Evolutionary conservation across 2,113 vertebrate species (phyloP).

Genomic region (Morone chrysops): DNA sequence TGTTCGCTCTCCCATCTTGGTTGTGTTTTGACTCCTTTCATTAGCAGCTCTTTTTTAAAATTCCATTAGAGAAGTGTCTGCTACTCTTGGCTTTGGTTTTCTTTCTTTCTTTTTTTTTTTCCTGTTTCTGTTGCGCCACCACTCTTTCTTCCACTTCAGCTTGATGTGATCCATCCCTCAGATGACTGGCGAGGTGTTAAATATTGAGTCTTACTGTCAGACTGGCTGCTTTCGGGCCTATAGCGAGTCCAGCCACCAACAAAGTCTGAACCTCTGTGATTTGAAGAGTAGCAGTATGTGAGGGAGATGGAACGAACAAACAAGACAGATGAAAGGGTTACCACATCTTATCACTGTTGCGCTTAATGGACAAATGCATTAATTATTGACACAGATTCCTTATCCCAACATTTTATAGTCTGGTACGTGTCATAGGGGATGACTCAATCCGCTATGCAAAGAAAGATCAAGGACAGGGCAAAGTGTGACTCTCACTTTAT

Average conservation of each 20-base stretch:
- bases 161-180: slow-evolving; percentile 35
- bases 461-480: slow-evolving; percentile 63
- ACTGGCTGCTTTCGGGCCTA: slow-evolving; percentile 9
- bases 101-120: not conserved
- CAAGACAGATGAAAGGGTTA: slow-evolving; percentile 41
- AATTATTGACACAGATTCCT: slow-evolving; percentile 60
- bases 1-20: not conserved
- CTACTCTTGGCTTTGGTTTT: not conserved
- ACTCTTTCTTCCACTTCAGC: slow-evolving; percentile 2
- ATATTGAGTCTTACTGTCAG: slow-evolving; percentile 46
- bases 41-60: slow-evolving; percentile 16
- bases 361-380: slow-evolving; percentile 66
- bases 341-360: slow-evolving; percentile 51
- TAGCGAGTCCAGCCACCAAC: slow-evolving; percentile 8
- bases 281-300: slow-evolving; percentile 12
- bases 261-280: slow-evolving; percentile 22
- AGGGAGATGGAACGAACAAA: slow-evolving; percentile 45
- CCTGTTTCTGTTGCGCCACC: slow-evolving; percentile 10
- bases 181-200: slow-evolving; percentile 30
- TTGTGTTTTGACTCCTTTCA: slow-evolving; percentile 13
- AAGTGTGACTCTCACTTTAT: slow-evolving; percentile 53
- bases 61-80: not conserved
- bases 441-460: slow-evolving; percentile 53
- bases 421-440: slow-evolving; percentile 51
- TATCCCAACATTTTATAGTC: slow-evolving; percentile 64